Base-by-base conservation (phyloP, 2,888 invertebrate genomes). In the Trachelus tabidus region DNA sequence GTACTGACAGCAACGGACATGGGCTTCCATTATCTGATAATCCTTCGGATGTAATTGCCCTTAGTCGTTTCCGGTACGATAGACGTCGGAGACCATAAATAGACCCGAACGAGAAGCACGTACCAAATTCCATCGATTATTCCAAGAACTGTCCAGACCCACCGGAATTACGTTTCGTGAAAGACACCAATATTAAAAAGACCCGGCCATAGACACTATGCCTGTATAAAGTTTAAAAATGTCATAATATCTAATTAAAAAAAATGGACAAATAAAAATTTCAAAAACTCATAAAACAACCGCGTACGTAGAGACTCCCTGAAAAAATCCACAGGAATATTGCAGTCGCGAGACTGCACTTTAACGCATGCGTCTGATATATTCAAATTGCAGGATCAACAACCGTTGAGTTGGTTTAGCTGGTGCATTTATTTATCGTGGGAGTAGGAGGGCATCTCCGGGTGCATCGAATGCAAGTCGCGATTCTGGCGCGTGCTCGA, bases 351-450 rank as follows among this genome's bases (percentile, higher is more conserved):
- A 9, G 23, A 56, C 23, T 56, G 56, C 56, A 56, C 23, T 56
- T 23, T 56, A 79, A 79, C 34, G 79, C 76, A 68, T 75, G 76
- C 80, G 80, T 79, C 80, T 84, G 87, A 87, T 85, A 83, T 85
- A 86, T 84, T 79, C 82, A 80, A 84, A 81, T 79, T 78, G 82
- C 80, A 86, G 86, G 88, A 88, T 88, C 88, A 88, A 87, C 87
- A 87, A 86, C 87, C 87, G 84, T 83, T 81, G 84, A 84, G 80
- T 83, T 85, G 85, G 86, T 87, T 56, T 86, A 86, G 85, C 79
- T 81, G 83, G 81, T 86, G 87, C 83, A 85, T 88, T 88, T 88
- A 87, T 88, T 88, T 88, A 87, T 85, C 83, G 83, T 76, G 76
- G 82, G 77, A 76, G 74, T 68, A 74, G 73, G 79, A 75, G 69